Conservation (phyloP, 1,140 invertebrate genomes). For the Drosophila varians region DNA sequence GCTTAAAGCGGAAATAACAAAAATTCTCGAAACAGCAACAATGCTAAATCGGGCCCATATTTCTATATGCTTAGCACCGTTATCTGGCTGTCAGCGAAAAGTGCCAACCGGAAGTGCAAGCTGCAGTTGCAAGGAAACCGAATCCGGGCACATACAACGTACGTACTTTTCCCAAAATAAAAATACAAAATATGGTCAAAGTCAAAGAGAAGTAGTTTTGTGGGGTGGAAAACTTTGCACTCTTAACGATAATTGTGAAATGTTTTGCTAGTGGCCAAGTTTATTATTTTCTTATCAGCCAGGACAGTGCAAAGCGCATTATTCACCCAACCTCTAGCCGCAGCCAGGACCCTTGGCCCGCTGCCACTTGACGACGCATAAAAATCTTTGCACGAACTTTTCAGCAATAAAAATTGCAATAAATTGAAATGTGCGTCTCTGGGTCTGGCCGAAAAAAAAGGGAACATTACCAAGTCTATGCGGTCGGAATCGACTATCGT, state of each 20-base stretch:
- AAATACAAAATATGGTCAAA: conserved; percentile 46
- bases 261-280: conserved; percentile 57
- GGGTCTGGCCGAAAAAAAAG: conserved; percentile 46
- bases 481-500: conserved; percentile 37
- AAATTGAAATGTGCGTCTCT: conserved; percentile 70
- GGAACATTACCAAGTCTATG: conserved; percentile 56
- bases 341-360: conserved; percentile 1
- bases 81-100: conserved; percentile 34
- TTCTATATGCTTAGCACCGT: conserved; percentile 36
- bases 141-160: not conserved
- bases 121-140: conserved; percentile 35
- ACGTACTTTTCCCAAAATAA: conserved; percentile 5
- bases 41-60: conserved; percentile 38
- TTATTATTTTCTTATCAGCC: conserved; percentile 73
- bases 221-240: conserved; percentile 36
- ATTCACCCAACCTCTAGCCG: conserved; percentile 10
- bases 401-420: conserved; percentile 72
- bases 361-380: conserved; percentile 69
- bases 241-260: conserved; percentile 68
- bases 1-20: conserved; percentile 72
- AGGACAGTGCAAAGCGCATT: conserved; percentile 30
- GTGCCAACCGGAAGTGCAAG: conserved; percentile 63
- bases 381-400: conserved; percentile 63
- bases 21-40: conserved; percentile 59
- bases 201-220: conserved; percentile 48